Base-by-base conservation (phyloP, 2,888 invertebrate species). In the Hydrotaea diabolus region DNA sequence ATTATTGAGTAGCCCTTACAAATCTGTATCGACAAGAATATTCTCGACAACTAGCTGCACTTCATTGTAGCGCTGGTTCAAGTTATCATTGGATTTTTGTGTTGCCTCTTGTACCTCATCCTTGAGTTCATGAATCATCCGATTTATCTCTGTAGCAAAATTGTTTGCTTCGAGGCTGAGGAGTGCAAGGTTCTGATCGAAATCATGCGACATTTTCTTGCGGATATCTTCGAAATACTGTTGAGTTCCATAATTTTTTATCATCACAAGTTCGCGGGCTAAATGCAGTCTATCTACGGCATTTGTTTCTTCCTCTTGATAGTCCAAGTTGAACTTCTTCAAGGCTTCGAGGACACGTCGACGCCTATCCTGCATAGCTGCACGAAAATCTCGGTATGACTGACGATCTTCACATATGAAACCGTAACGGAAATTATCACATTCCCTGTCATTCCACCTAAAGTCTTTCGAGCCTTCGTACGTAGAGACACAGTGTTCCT, bases 361-460 rank as follows among this genome's bases (percentile, higher is more conserved):
- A 3, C 21, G 43, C 43, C 17, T 66, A 4, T 66, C 19, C 19
- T 21, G 15, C 9, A 43, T 9, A 0, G 21, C 39, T 19, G 39
- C 17, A 17, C 1, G 19, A 19, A 11, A 19, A 11, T 66, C 31
- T 0, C n/a, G 19, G 13, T 43, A n/a, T 2, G 66, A 39, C 0
- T n/a, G 62, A 2, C 39, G 66, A 17, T 17, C 23, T 73, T 73
- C 73, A n/a, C 73, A 73, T 39, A 73, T 59, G n/a, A 57, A 73
- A 23, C 73, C 73, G 21, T 21, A 21, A 13, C 55, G 2, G 2
- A 19, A 13, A 21, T 17, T 23, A 17, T 13, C 3, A 17, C 73
- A 73, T 5, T 36, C 21, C 3, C 19, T 11, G 39, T 73, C 57
- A 5, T 73, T 73, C 73, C 73, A 73, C 0, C 17, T 8, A 17